Evolutionary conservation across 2,888 invertebrate genomes (phyloP).

Genomic region (Pandemis cinnamomeana): DNA sequence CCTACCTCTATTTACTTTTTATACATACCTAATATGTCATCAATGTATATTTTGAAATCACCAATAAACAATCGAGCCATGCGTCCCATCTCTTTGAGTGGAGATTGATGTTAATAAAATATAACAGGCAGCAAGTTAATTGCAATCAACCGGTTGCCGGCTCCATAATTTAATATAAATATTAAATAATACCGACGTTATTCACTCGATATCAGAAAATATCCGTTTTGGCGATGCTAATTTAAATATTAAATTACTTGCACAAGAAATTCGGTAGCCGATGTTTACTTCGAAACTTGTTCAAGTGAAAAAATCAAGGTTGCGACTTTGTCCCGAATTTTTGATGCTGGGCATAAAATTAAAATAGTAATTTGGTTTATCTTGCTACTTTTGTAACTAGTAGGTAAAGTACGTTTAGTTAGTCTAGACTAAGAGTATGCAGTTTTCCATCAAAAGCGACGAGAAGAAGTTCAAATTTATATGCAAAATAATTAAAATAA

Average conservation of each 20-base stretch:
- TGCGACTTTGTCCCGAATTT: constrained; percentile 10
- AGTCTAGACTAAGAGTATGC: not conserved
- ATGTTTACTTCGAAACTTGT: constrained; percentile 21
- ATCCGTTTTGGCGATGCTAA: constrained; percentile 43
- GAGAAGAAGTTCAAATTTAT: not conserved
- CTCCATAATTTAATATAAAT: constrained; percentile 54
- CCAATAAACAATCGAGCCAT: constrained; percentile 31
- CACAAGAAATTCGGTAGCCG: constrained; percentile 10
- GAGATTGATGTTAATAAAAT: constrained; percentile 50
- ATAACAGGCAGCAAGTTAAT: constrained; percentile 49
- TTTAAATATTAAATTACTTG: constrained; percentile 50
- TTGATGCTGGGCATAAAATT: not conserved
- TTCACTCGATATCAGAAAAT: constrained; percentile 33
- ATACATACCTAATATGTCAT: not conserved
- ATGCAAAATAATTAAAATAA: not conserved
- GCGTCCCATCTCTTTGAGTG: constrained; percentile 46
- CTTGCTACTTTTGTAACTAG: not conserved
- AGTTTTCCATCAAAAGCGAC: not conserved
- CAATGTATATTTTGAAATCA: not conserved
- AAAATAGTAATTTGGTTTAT: not conserved
- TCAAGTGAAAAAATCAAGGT: constrained; percentile 13
- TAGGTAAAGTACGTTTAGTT: not conserved
- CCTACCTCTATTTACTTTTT: not conserved
- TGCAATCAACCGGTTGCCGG: constrained; percentile 51
- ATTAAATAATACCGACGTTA: constrained; percentile 51